Evolutionary conservation across 2,113 vertebrate genomes (phyloP), one percentile per base, ranked within the genome.

Genomic region (Burhinus bistriatus): DNA sequence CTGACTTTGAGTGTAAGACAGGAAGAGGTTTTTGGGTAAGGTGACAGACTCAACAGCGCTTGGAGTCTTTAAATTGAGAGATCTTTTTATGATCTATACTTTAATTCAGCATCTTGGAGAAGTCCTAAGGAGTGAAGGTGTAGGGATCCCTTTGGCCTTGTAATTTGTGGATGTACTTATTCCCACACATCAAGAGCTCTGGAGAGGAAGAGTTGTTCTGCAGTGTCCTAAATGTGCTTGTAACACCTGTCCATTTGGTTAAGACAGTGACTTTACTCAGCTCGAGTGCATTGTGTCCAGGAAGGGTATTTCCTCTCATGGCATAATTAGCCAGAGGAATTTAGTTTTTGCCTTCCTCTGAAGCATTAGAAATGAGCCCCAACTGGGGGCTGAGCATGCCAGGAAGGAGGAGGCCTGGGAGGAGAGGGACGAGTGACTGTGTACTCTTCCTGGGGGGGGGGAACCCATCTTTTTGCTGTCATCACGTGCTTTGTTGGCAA

Each of bases 261-360:
- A 87, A 65, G 78, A 52, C 64, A 26, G 10, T 45, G 59, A 26
- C 23, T 66, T n/a, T 36, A 27, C 30, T 73, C 0, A 0, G 22
- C 38, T 83, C 0, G 0, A 6, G 18, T 66, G 57, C 49, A 45
- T 44, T 61, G 62, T 88, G 49, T 84, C 20, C 87, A 58, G 77
- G 77, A 89, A 78, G 34, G 30, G 42, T 77, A 25, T 87, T 96
- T 93, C 78, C 70, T 95, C 73, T 83, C 38, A 16, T 42, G 47
- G 61, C 0, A 0, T 86, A 61, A 79, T 79, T 73, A 77, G n/a
- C 30, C 30, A 68, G 86, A 68, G 65, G 4, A 81, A 86, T 81
- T 75, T 71, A 75, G 47, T 47, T 89, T 88, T 84, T 79, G 34
- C 51, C 17, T 96, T 79, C n/a, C 61, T 87, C 57, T 72, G 80